Evolutionary conservation across 1,140 invertebrate species (phyloP).

Genomic region (Macrocentrus cingulum): DNA sequence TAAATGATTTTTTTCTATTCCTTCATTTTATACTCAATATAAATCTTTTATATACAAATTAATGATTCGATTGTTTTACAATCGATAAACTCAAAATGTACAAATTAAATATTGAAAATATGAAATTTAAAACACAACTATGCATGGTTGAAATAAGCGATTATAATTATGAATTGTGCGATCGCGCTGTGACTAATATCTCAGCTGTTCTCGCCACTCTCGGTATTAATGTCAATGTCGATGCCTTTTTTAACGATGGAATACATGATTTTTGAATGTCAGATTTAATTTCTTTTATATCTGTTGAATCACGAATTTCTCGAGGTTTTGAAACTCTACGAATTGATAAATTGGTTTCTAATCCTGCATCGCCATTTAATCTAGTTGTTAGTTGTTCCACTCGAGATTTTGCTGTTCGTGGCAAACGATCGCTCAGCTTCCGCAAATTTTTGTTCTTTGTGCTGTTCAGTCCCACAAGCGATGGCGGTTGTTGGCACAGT

Average conservation of each 20-base stretch:
- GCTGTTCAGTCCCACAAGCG: constrained; percentile 11
- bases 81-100: constrained; percentile 3
- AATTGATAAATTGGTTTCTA: not conserved
- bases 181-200: constrained; percentile 13
- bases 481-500: constrained; percentile 12
- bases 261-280: constrained; percentile 21
- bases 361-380: constrained; percentile 1
- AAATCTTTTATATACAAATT: constrained; percentile 14
- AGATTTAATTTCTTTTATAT: constrained; percentile 9
- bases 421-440: not conserved
- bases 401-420: not conserved
- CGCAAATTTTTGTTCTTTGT: constrained; percentile 7
- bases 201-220: constrained; percentile 11
- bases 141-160: not conserved
- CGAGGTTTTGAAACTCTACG: constrained; percentile 6
- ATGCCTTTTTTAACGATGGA: constrained; percentile 19
- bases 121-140: constrained; percentile 1
- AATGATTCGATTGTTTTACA: not conserved
- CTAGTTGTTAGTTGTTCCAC: constrained; percentile 2
- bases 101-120: not conserved
- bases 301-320: not conserved
- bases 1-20: not conserved
- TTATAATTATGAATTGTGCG: constrained; percentile 22
- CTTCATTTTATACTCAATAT: constrained; percentile 5
- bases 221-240: constrained; percentile 6